Conservation (phyloP, 2,888 invertebrate genomes). For the Synanthedon andrenaeformis region DNA sequence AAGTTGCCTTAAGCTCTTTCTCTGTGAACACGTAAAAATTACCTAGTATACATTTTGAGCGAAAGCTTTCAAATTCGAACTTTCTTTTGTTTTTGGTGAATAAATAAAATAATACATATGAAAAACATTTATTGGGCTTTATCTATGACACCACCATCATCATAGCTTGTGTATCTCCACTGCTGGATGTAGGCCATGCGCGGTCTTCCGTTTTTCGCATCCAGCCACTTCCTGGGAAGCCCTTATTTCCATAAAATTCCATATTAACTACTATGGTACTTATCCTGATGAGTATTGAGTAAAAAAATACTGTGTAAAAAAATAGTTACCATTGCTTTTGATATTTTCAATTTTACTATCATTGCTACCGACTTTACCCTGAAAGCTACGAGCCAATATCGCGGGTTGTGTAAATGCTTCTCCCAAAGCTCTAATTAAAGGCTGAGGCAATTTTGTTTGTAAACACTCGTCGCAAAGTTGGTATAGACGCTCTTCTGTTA, state of each 20-base stretch:
- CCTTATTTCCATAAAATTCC: too few relatives aligned
- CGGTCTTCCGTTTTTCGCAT: too few relatives aligned
- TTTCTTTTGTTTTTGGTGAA: background rate
- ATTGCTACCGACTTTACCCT: conserved; percentile 42
- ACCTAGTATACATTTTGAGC: background rate
- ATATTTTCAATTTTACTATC: conserved; percentile 20
- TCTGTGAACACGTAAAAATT: conserved; percentile 17
- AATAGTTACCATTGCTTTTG: conserved; percentile 34
- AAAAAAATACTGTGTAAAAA: background rate
- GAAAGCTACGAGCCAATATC: conserved; percentile 78
- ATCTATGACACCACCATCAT: too few relatives aligned
- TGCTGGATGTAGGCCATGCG: too few relatives aligned
- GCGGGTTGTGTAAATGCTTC: conserved; percentile 77
- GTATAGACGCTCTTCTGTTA: conserved; percentile 82
- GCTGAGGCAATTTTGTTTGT: conserved; percentile 75
- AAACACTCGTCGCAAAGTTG: conserved; percentile 82
- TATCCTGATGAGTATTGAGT: too few relatives aligned
- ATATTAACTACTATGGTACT: too few relatives aligned
- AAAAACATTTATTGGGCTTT: too few relatives aligned
- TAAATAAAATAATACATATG: background rate
- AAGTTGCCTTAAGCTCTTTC: conserved; percentile 52
- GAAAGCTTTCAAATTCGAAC: background rate
- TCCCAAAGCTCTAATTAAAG: conserved; percentile 80
- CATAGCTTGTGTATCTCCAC: too few relatives aligned
- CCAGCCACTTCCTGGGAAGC: too few relatives aligned